Conservation (phyloP, 2,888 invertebrate genomes). For the Lasioglossum pauxillum region DNA sequence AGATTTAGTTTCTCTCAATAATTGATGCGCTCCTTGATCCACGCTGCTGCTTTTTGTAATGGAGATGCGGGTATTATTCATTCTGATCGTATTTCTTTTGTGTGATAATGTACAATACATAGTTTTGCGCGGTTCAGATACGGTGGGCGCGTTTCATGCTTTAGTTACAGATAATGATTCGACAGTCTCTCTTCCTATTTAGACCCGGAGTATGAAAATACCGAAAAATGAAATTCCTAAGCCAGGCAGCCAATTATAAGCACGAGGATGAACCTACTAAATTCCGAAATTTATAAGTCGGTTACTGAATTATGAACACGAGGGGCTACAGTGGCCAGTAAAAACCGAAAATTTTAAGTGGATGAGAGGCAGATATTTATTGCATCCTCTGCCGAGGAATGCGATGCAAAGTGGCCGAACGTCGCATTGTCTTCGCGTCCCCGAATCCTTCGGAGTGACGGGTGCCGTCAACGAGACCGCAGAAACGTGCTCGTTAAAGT, state of each 20-base stretch:
- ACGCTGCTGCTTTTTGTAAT: not conserved
- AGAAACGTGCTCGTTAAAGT: conserved; percentile 4
- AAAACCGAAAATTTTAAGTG: not conserved
- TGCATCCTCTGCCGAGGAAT: not conserved
- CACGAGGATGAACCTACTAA: too few relatives aligned
- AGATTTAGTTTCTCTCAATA: not conserved
- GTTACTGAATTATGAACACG: not conserved
- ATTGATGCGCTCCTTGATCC: not conserved
- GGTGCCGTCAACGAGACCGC: not conserved
- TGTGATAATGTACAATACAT: not conserved
- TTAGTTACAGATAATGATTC: not conserved
- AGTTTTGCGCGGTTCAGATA: too few relatives aligned
- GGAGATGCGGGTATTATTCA: not conserved
- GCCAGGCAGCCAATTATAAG: not conserved
- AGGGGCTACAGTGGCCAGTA: not conserved
- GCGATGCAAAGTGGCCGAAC: not conserved
- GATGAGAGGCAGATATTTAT: not conserved
- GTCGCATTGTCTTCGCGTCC: not conserved
- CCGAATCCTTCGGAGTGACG: not conserved
- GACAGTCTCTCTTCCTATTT: not conserved
- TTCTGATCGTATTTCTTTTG: not conserved
- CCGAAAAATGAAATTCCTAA: too few relatives aligned
- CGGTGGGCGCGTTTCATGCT: too few relatives aligned
- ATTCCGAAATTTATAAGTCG: not conserved
- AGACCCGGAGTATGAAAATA: too few relatives aligned